Base-by-base conservation (phyloP, 1,140 invertebrate species). In the Phocides pigmalion region DNA sequence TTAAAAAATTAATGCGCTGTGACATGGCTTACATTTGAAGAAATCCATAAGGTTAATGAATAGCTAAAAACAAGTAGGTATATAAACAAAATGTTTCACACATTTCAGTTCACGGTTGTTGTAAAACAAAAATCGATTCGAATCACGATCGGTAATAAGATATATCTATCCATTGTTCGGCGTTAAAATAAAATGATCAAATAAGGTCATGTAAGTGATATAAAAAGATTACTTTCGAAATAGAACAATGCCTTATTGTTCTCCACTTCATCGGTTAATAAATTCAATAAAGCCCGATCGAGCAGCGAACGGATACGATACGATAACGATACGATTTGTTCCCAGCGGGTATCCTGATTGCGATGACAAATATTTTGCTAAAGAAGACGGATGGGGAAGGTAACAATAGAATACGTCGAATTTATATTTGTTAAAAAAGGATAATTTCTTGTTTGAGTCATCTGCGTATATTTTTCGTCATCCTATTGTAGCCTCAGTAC, bases 241-340 rank as follows among this genome's bases (percentile, higher is more conserved):
- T 71, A 68, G 75, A 84, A 87, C 84, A 85, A 87, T 87, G 68
- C 71, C 61, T 70, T 71, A 87, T 87, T 87, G 84, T 87, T 87
- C 82, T 84, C 56, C 56, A 54, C 73, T 82, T 76, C 72, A 76
- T 76, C 73, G 74, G 65, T 68, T 73, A 53, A 62, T 74, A 74
- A 78, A 82, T 76, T 70, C 67, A 80, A 81, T 82, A 79, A 70
- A 28, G 16, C 25, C 28, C 42, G 42, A 47, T 59, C 39, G 39
- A 16, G 32, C n/a, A 41, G 64, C 15, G 16, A 46, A 59, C 49
- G 44, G 66, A 54, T 67, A 46, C 54, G 58, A 59, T 65, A 70
- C 54, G 39, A 44, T 20, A 58, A 16, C 41, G 41, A 58, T 58
- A 46, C 67, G 64, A 72, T 68, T 62, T 58, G 56, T 66, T 74